Percentiles rank a stretch among this genome's conserved stretches.
Conservation (phyloP, 1,140 invertebrate genomes). For the Epicauta chinensis region DNA sequence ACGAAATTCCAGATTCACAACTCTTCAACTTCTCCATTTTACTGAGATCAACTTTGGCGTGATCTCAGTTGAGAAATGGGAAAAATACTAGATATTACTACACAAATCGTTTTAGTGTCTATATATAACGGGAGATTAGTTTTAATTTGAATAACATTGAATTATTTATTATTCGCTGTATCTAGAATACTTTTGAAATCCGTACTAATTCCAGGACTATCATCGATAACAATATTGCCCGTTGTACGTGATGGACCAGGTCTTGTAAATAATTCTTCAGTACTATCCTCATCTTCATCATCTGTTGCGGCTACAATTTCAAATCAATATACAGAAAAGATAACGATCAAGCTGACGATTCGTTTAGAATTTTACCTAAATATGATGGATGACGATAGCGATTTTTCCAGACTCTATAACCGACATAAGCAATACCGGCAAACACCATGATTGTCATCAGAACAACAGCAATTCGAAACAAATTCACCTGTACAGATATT, state of each 20-base stretch:
- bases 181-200: slow-evolving; percentile 27
- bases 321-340: too few relatives aligned
- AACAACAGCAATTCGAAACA: slow-evolving; percentile 16
- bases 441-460: slow-evolving; percentile 19
- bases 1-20: too few relatives aligned
- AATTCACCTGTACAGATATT: slow-evolving; percentile 12
- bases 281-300: slow-evolving; percentile 27
- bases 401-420: slow-evolving; percentile 22
- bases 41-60: too few relatives aligned
- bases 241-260: slow-evolving; percentile 20
- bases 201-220: slow-evolving; percentile 21
- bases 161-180: slow-evolving; percentile 19
- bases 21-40: too few relatives aligned
- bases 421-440: slow-evolving; percentile 15
- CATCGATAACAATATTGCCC: slow-evolving; percentile 12
- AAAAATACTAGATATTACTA: too few relatives aligned
- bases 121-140: too few relatives aligned
- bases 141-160: too few relatives aligned
- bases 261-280: slow-evolving; percentile 25
- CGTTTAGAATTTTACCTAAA: slow-evolving; percentile 11
- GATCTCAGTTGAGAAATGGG: too few relatives aligned
- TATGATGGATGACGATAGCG: slow-evolving; percentile 21
- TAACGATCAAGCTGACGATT: too few relatives aligned
- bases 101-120: too few relatives aligned
- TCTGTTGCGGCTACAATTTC: slow-evolving; percentile 14